Percentiles rank a stretch among this genome's conserved stretches.
These are phyloP conservation scores for Galagoides demidoff DNA, from an alignment of 2,797 vertebrate genomes.

Conservation along the genomic window DNA sequence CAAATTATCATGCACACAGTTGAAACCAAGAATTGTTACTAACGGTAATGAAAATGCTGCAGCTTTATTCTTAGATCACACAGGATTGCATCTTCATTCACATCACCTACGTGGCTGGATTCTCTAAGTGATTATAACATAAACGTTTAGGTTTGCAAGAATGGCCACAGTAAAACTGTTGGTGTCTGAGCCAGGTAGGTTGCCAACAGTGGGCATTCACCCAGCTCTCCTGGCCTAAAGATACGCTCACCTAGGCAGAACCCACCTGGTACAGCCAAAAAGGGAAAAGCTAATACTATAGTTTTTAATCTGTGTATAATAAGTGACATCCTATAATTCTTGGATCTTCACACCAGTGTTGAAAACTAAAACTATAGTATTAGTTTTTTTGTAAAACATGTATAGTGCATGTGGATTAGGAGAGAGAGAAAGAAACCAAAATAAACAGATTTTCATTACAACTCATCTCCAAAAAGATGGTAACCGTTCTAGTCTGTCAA, in stretches of 20 bases:
- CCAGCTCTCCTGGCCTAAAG: neutral
- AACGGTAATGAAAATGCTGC: neutral
- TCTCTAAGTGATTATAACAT: slow-evolving; percentile 36
- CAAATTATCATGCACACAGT: slow-evolving; percentile 29
- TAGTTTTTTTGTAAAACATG: slow-evolving; percentile 11
- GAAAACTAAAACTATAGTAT: neutral
- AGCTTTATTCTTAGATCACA: slow-evolving; percentile 51
- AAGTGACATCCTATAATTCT: too few relatives aligned
- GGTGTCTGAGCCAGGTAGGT: neutral
- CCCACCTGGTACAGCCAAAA: neutral
- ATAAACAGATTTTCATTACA: neutral
- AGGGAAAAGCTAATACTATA: neutral
- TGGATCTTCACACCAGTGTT: too few relatives aligned
- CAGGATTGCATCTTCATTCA: slow-evolving; percentile 38
- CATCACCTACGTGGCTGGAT: slow-evolving; percentile 25
- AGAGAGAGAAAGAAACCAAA: neutral
- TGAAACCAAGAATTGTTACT: slow-evolving; percentile 46
- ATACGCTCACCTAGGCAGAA: slow-evolving; percentile 33
- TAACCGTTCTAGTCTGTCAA: neutral
- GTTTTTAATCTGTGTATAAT: too few relatives aligned
- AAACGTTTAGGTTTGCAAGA: slow-evolving; percentile 54
- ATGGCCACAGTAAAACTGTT: neutral
- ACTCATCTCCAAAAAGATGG: slow-evolving; percentile 8
- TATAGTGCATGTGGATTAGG: neutral
- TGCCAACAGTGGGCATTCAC: slow-evolving; percentile 33